Percentiles rank a stretch among this genome's conserved stretches.
phyloP scores from a whole-genome alignment of 1,140 invertebrate species.

The Gonatopus flavifemur region DNA sequence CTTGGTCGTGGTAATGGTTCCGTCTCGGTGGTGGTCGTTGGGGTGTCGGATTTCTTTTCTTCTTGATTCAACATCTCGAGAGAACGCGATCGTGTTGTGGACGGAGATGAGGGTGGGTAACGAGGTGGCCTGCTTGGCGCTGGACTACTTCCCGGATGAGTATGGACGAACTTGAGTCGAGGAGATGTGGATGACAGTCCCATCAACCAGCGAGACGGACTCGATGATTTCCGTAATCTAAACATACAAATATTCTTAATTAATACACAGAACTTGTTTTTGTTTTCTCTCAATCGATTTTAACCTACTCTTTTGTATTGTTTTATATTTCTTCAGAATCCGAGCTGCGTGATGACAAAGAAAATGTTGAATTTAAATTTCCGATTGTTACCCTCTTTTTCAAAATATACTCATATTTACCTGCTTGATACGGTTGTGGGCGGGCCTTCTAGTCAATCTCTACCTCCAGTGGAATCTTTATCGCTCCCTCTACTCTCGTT shows the following conservation, averaged over 20 bases:
- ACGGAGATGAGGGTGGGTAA: conserved; percentile 33
- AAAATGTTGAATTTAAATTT: conserved; percentile 9
- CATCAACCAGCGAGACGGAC: conserved; percentile 63
- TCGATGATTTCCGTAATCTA: conserved; percentile 64
- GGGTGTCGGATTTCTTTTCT: conserved; percentile 18
- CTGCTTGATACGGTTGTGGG: conserved; percentile 53
- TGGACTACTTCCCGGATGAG: conserved; percentile 29
- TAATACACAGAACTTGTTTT: neutral
- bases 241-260: conserved; percentile 15
- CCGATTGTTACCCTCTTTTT: too few species aligned
- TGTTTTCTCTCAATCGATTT: conserved; percentile 16
- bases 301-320: conserved; percentile 42
- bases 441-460: conserved; percentile 75
- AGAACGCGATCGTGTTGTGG: conserved; percentile 35
- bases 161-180: conserved; percentile 42
- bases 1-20: conserved; percentile 53
- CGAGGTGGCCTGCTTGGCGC: conserved; percentile 39
- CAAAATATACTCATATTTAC: conserved; percentile 32
- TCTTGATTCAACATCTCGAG: conserved; percentile 38
- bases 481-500: conserved; percentile 76
- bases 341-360: conserved; percentile 37
- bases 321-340: conserved; percentile 33
- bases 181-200: conserved; percentile 45
- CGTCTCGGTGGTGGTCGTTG: conserved; percentile 15
- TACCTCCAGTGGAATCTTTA: conserved; percentile 62